Evolutionary conservation across 1,140 invertebrate species (phyloP).

Genomic region (Cotesia glomerata): DNA sequence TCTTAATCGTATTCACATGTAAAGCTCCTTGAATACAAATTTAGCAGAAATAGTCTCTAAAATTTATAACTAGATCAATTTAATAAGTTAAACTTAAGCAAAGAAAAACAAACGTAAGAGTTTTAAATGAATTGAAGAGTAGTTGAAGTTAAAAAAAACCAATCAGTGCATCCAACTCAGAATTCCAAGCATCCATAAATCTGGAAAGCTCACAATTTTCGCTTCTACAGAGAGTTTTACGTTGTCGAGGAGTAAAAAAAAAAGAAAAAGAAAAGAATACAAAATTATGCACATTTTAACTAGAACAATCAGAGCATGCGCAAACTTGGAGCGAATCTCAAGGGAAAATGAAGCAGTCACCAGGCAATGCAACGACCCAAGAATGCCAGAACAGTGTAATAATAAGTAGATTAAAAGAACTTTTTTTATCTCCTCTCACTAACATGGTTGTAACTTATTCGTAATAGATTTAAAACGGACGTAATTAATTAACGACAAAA

Average conservation of each 20-base stretch:
- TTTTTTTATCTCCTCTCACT: neutral
- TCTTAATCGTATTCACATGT: slow-evolving; percentile 1
- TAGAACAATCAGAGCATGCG: slow-evolving; percentile 20
- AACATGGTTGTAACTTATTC: neutral
- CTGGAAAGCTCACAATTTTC: slow-evolving; percentile 6
- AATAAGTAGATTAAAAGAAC: neutral
- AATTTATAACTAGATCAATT: neutral
- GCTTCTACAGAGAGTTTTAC: slow-evolving; percentile 18
- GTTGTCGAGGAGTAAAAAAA: neutral
- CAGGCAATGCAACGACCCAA: neutral
- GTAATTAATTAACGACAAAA: no score
- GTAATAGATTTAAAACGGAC: no score
- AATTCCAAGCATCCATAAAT: slow-evolving; percentile 19
- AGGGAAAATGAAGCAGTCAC: slow-evolving; percentile 18
- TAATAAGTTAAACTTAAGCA: neutral
- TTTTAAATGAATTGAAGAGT: neutral
- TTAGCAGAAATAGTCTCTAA: neutral
- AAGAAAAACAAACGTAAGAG: neutral
- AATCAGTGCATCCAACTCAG: slow-evolving; percentile 11
- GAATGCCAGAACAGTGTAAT: neutral
- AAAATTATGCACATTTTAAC: slow-evolving; percentile 30
- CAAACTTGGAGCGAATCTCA: slow-evolving; percentile 8
- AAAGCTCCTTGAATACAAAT: no score
- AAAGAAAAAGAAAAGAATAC: slow-evolving; percentile 6
- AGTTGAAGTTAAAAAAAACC: slow-evolving; percentile 6